These are phyloP conservation scores for Hypomecis atomaria DNA, from an alignment of 2,888 invertebrate genomes.

Conservation along the genomic window DNA sequence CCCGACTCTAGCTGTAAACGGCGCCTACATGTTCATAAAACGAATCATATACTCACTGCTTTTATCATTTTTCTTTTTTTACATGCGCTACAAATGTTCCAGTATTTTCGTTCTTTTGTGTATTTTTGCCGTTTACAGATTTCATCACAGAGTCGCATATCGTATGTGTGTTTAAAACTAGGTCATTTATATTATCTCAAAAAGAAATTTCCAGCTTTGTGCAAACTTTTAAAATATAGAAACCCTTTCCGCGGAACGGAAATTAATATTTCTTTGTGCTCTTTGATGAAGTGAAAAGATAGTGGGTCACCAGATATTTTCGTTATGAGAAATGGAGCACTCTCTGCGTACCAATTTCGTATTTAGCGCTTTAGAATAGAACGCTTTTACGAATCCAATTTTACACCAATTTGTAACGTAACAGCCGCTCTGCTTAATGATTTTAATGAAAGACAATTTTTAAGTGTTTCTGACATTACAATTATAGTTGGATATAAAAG, in stretches of 20 bases:
- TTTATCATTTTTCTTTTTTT: constrained; percentile 15
- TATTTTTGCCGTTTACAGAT: constrained; percentile 16
- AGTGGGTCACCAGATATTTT: constrained; percentile 43
- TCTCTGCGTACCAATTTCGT: constrained; percentile 21
- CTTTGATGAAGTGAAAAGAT: constrained; percentile 48
- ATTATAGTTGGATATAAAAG: no score
- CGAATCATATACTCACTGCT: constrained; percentile 9
- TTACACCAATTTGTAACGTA: constrained; percentile 21
- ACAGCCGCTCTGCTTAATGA: constrained; percentile 7
- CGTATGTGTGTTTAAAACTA: constrained; percentile 13
- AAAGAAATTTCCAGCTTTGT: constrained; percentile 28
- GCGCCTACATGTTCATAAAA: constrained; percentile 11
- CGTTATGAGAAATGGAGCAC: constrained; percentile 22
- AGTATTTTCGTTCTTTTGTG: constrained; percentile 7
- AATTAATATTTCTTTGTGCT: constrained; percentile 64
- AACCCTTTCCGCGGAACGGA: constrained; percentile 51
- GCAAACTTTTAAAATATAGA: constrained; percentile 34
- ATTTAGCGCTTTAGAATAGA: constrained; percentile 23
- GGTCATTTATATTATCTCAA: constrained; percentile 23
- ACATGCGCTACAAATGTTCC: constrained; percentile 1
- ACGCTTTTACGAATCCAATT: constrained; percentile 33
- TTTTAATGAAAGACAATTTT: neutral
- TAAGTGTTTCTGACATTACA: no score
- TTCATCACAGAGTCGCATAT: neutral
- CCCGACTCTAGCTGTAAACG: neutral